A percentile compares a stretch with the other conserved stretches of the same genome.
phyloP scores from a whole-genome alignment of 2,797 vertebrate genomes.

The Phylloscopus collybita region DNA sequence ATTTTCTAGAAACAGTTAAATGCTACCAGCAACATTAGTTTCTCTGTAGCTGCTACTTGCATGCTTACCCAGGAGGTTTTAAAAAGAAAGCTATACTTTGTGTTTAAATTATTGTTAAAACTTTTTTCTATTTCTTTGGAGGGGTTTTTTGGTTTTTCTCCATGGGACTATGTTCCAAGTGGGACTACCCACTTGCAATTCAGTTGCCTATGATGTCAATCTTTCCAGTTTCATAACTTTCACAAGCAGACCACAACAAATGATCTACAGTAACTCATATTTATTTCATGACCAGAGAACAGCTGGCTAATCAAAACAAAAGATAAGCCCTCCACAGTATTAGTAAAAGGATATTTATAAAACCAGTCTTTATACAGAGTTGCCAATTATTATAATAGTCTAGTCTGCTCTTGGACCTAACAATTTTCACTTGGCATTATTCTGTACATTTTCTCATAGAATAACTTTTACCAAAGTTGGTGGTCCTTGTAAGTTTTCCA shows the following conservation, averaged over 20 bases:
- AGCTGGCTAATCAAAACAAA: slow-evolving; percentile 11
- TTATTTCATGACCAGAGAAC: not conserved
- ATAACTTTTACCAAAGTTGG: not conserved
- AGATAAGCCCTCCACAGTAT: not conserved
- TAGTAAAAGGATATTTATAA: not conserved
- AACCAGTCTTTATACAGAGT: not conserved
- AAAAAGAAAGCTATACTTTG: not conserved
- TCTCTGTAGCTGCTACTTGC: not conserved
- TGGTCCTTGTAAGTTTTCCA: not conserved
- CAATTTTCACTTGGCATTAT: not conserved
- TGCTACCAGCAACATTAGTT: not conserved
- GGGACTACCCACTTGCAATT: not conserved
- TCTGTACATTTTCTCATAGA: not conserved
- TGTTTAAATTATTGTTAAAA: not conserved
- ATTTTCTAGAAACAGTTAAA: not conserved
- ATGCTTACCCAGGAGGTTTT: not conserved
- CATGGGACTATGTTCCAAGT: not conserved
- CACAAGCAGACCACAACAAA: not conserved
- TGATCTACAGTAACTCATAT: not conserved
- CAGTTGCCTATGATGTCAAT: not conserved
- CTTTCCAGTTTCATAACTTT: slow-evolving; percentile 6
- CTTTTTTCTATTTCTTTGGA: not conserved
- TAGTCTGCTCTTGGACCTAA: not conserved
- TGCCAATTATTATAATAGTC: not conserved
- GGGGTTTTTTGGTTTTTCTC: not conserved